Conservation (phyloP, 2,888 invertebrate genomes). For the Pegoplata infirma region DNA sequence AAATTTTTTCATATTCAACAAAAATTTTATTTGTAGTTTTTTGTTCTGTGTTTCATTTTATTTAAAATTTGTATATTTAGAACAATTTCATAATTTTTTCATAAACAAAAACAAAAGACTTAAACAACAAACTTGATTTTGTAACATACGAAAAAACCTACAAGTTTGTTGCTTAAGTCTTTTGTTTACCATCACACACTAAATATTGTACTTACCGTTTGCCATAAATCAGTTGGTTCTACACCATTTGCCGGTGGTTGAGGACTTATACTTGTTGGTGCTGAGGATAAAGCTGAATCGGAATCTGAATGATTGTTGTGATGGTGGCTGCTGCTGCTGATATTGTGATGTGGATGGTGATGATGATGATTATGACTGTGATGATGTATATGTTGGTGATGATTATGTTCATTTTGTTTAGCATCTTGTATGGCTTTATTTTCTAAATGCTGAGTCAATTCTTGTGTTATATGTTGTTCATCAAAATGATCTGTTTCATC, state of each 20-base stretch:
- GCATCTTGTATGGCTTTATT: conserved; percentile 59
- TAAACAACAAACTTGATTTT: conserved; percentile 1
- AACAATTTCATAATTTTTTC: background rate
- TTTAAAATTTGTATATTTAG: no score
- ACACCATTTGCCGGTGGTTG: conserved; percentile 80
- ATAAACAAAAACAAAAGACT: conserved; percentile 23
- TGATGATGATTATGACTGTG: conserved; percentile 38
- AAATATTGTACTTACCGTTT: conserved; percentile 76
- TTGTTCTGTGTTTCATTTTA: no score
- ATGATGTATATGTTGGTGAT: conserved; percentile 28
- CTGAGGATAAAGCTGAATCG: conserved; percentile 84
- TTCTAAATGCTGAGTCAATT: conserved; percentile 58
- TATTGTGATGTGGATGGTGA: no score
- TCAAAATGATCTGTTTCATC: conserved; percentile 53
- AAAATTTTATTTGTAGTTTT: no score
- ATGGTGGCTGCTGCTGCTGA: conserved; percentile 66
- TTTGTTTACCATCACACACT: background rate
- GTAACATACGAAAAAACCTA: background rate
- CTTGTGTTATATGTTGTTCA: conserved; percentile 56
- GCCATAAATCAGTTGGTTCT: conserved; percentile 77
- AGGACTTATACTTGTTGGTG: conserved; percentile 84
- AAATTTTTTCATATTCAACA: no score
- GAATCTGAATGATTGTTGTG: conserved; percentile 80
- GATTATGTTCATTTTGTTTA: conserved; percentile 42
- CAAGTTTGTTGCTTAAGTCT: conserved; percentile 2